Conservation (phyloP, 2,888 invertebrate genomes). For the Prosopocoilus inquinatus region DNA sequence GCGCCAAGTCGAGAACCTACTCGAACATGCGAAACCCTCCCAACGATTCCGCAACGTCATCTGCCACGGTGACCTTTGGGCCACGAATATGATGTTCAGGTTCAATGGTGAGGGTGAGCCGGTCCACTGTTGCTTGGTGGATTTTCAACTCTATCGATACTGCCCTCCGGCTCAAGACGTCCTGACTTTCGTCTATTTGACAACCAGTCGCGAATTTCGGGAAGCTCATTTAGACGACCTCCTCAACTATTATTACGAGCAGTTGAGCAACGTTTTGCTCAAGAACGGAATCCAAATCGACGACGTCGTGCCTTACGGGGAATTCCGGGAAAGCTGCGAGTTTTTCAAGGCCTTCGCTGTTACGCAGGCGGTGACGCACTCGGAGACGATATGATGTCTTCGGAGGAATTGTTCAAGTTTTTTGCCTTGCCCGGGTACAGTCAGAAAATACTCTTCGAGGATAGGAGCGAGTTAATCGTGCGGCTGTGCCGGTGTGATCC, state of each 20-base stretch:
- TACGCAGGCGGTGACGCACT: conserved; percentile 26
- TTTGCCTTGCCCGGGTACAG: background rate
- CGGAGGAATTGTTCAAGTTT: conserved; percentile 2
- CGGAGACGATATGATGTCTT: conserved; percentile 21
- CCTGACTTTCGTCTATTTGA: conserved; percentile 29
- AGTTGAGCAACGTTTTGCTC: conserved; percentile 21
- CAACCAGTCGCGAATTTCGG: conserved; percentile 26
- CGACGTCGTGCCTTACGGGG: conserved; percentile 22
- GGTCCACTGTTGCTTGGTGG: conserved; percentile 32
- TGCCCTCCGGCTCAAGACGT: conserved; percentile 36
- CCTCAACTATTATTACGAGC: conserved; percentile 26
- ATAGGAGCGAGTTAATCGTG: conserved; percentile 17
- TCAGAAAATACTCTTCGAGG: conserved; percentile 13
- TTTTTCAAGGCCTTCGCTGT: conserved; percentile 29
- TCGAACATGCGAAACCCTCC: conserved; percentile 37
- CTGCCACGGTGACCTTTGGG: conserved; percentile 53
- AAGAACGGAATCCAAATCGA: conserved; percentile 21
- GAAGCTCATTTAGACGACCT: conserved; percentile 19
- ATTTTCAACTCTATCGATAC: conserved; percentile 33
- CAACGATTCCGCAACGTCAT: conserved; percentile 46
- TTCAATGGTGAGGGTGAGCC: conserved; percentile 16
- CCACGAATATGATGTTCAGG: conserved; percentile 51
- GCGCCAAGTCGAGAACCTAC: no score
- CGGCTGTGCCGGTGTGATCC: conserved; percentile 17
- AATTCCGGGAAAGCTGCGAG: conserved; percentile 30